phyloP scores from a whole-genome alignment of 2,888 invertebrate genomes.

The Drosophila prolongata region DNA sequence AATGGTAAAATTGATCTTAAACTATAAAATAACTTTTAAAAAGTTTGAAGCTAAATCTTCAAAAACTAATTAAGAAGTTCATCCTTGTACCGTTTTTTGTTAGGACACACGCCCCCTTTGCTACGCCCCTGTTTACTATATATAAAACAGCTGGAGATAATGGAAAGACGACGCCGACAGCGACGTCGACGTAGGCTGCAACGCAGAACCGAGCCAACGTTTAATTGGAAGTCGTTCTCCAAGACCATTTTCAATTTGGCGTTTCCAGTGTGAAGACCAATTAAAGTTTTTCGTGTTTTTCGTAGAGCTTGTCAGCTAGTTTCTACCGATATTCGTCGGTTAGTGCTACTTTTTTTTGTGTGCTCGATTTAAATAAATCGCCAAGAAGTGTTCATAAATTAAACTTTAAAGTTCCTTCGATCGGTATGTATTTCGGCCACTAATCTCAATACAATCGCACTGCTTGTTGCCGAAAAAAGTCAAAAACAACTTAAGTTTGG shows the following conservation, averaged over 20 bases:
- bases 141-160: slow-evolving; percentile 13
- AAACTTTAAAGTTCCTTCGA: slow-evolving; percentile 1
- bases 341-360: slow-evolving; percentile 15
- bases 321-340: background rate
- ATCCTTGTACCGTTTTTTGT: too few species aligned
- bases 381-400: slow-evolving; percentile 1
- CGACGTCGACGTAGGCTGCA: slow-evolving; percentile 6
- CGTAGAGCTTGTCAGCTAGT: background rate
- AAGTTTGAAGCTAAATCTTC: too few species aligned
- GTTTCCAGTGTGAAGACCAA: slow-evolving; percentile 84
- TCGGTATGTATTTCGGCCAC: slow-evolving; percentile 25
- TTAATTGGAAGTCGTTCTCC: slow-evolving; percentile 27
- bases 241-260: slow-evolving; percentile 73
- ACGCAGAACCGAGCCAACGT: slow-evolving; percentile 23
- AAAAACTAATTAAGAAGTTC: too few species aligned
- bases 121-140: slow-evolving; percentile 3
- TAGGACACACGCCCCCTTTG: background rate
- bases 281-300: slow-evolving; percentile 24
- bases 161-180: slow-evolving; percentile 9
- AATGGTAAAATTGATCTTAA: too few species aligned
- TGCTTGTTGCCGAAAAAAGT: slow-evolving; percentile 5
- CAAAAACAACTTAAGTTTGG: slow-evolving; percentile 16
- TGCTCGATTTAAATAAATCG: slow-evolving; percentile 2
- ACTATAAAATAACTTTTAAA: too few species aligned
- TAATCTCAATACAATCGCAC: slow-evolving; percentile 9